Conservation (phyloP, 2,797 vertebrate species). For the Microctenopoma steveboyesi region DNA sequence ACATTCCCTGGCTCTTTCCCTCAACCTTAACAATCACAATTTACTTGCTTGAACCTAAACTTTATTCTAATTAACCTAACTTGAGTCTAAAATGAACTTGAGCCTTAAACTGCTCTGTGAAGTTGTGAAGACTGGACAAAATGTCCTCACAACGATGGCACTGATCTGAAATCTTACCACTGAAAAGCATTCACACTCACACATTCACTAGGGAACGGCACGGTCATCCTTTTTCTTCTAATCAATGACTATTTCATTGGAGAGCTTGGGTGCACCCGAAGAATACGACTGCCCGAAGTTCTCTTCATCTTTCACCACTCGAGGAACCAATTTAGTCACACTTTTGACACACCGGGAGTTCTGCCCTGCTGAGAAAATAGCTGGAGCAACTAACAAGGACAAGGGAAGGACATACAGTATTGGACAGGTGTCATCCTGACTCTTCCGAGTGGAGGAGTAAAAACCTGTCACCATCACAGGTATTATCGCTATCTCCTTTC, state of each 20-base stretch:
- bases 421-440: conserved; percentile 72
- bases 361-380: conserved; percentile 64
- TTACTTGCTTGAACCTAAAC: background rate
- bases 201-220: conserved; percentile 3
- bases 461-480: conserved; percentile 38
- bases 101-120: background rate
- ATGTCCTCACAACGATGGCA: too few relatives aligned
- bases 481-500: conserved; percentile 23
- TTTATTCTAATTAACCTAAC: background rate
- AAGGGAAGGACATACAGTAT: conserved; percentile 57
- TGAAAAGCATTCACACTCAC: background rate
- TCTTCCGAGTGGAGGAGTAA: conserved; percentile 48
- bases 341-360: conserved; percentile 71
- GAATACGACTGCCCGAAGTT: conserved; percentile 65
- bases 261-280: conserved; percentile 59
- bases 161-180: too few relatives aligned
- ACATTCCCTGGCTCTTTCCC: background rate
- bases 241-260: conserved; percentile 63
- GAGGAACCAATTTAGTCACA: conserved; percentile 73
- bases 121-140: too few relatives aligned
- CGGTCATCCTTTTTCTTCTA: conserved; percentile 43
- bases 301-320: conserved; percentile 74
- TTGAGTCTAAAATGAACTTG: too few relatives aligned
- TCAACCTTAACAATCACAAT: background rate
- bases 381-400: conserved; percentile 75